Evolutionary conservation across 2,888 invertebrate species (phyloP), one percentile per base, ranked within the genome.

Genomic region (Schrankia costaestrigalis): DNA sequence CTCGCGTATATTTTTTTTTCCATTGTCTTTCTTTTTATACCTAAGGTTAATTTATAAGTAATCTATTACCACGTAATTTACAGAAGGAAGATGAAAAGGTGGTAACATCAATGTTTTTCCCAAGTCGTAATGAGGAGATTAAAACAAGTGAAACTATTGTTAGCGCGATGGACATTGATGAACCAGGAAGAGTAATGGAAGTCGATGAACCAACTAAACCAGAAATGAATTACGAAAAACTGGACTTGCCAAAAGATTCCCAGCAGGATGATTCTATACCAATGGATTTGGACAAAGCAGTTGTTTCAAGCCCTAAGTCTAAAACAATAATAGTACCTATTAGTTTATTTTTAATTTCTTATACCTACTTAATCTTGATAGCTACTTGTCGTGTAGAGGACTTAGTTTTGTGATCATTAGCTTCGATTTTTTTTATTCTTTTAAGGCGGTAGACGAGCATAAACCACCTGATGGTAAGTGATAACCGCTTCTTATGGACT

Each of bases 71-170:
- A 19, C 2, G 14, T 18, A 11, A 6, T 11, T 68, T 66, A 7
- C 58, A 80, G 75, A 67, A 40, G 30, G 52, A 36, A 26, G 63
- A 71, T 37, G 62, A 73, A 5, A 56, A 51, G 29, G 36, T 62
- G 17, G 47, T 77, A 8, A 74, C 66, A 36, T 84, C 85, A 0
- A 78, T 78, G 44, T 84, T 79, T 51, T 85, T 84, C 39, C 46
- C 63, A 41, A 23, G 32, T 35, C 47, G 37, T 11, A 39, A 46
- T 23, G 26, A 41, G 24, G 40, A 48, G 28, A 28, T 25, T 17
- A 23, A 36, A 23, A 28, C 31, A 29, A 35, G 40, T 26, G 22
- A 42, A 31, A 9, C 28, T 30, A 31, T 15, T 36, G 46, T 39
- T 15, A 31, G 31, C 34, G 29, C 25, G 31, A 49, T 51, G 25